phyloP scores from a whole-genome alignment of 2,797 vertebrate species.

The Eidolon dupreanum region DNA sequence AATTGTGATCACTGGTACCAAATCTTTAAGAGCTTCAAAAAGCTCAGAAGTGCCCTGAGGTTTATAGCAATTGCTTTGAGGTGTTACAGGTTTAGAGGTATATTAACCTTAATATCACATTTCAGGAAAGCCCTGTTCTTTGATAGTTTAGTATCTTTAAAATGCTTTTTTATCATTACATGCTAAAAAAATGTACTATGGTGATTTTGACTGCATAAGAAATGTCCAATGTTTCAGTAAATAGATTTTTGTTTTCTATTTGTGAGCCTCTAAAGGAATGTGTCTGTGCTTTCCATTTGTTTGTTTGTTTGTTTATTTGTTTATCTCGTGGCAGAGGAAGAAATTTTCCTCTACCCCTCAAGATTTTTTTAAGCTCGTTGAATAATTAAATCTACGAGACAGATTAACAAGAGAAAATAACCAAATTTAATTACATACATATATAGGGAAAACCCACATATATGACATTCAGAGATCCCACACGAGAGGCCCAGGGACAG shows the following conservation, averaged over 20 bases:
- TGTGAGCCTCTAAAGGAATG: not conserved
- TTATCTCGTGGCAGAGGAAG: not conserved
- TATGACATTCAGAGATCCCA: too few species aligned
- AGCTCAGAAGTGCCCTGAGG: slow-evolving; percentile 23
- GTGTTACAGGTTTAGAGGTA: not conserved
- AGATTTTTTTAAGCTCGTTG: too few species aligned
- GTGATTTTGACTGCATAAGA: not conserved
- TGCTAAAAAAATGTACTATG: not conserved
- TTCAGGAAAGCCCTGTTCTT: slow-evolving; percentile 32
- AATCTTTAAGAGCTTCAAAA: not conserved
- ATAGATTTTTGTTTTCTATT: not conserved
- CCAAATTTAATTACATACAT: too few species aligned
- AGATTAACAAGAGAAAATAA: too few species aligned
- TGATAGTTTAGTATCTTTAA: slow-evolving; percentile 33
- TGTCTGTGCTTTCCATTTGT: not conserved
- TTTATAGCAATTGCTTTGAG: slow-evolving; percentile 42
- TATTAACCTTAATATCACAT: slow-evolving; percentile 43
- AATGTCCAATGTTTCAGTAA: not conserved
- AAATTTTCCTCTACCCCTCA: too few species aligned
- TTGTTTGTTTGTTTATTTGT: not conserved
- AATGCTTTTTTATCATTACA: slow-evolving; percentile 38
- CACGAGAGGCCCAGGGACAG: not conserved
- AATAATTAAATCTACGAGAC: too few species aligned
- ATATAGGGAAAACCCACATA: too few species aligned
- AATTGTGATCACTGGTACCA: slow-evolving; percentile 47